These are phyloP conservation scores for Phocoena sinus DNA, from an alignment of 2,113 vertebrate species.

Conservation along the genomic window DNA sequence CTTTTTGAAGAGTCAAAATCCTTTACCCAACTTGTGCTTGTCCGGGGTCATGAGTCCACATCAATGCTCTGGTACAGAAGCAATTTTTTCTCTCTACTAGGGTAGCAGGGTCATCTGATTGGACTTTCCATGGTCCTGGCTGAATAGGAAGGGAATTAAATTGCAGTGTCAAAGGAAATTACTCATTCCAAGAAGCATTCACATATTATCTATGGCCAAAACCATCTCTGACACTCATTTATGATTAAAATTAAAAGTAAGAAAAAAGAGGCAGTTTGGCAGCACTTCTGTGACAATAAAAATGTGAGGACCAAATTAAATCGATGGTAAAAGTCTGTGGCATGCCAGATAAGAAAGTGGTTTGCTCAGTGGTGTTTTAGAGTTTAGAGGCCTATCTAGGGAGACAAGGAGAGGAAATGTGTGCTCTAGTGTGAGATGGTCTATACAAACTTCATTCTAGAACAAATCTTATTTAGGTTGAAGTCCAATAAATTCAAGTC, in stretches of 20 bases:
- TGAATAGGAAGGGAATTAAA: conserved; percentile 76
- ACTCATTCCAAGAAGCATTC: conserved; percentile 74
- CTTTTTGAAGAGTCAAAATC: conserved; percentile 49
- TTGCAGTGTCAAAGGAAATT: conserved; percentile 73
- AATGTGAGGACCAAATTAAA: conserved; percentile 65
- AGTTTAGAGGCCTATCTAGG: background rate
- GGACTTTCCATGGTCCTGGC: conserved; percentile 59
- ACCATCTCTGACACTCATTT: conserved; percentile 73
- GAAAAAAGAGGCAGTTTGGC: conserved; percentile 59
- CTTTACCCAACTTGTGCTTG: conserved; percentile 9
- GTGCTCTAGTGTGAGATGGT: background rate
- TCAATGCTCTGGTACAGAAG: conserved; percentile 47
- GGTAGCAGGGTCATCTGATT: conserved; percentile 75
- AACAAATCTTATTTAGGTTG: conserved; percentile 32
- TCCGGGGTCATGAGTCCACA: conserved; percentile 39
- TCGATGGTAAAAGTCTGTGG: conserved; percentile 32
- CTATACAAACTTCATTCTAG: conserved; percentile 2
- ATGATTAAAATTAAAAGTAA: conserved; percentile 74
- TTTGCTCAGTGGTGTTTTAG: conserved; percentile 39
- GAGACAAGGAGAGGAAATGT: background rate
- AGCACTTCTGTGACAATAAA: conserved; percentile 65
- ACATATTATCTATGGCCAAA: conserved; percentile 68
- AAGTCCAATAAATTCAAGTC: background rate
- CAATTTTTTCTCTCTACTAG: conserved; percentile 48
- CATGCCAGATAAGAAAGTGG: conserved; percentile 63